Evolutionary conservation across 2,113 vertebrate genomes (phyloP).

Genomic region (Tyrannus savana): DNA sequence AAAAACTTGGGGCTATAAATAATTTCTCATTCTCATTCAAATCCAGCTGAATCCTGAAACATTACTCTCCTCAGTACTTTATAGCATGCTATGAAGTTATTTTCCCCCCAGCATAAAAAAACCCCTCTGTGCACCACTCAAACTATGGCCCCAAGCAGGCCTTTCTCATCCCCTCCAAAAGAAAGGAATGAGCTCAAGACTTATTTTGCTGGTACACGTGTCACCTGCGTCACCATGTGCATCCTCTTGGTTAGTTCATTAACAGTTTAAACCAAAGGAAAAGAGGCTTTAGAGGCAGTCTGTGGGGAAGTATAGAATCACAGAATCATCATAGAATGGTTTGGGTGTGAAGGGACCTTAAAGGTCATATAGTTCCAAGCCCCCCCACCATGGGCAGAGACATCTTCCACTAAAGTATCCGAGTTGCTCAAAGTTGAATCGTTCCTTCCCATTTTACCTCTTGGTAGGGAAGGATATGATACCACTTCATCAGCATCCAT

Average conservation of each 20-base stretch:
- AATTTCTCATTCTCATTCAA: neutral
- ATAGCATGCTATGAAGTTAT: neutral
- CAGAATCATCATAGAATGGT: neutral
- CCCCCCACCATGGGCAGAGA: neutral
- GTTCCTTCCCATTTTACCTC: neutral
- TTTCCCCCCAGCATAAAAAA: neutral
- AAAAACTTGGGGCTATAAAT: neutral
- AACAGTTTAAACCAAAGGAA: neutral
- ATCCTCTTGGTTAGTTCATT: neutral
- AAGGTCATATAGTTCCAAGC: neutral
- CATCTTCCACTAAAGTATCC: neutral
- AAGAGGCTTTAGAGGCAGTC: neutral
- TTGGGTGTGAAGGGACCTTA: neutral
- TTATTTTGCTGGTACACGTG: neutral
- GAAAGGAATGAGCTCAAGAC: neutral
- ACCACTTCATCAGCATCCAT: fast-evolving
- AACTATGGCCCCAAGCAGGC: neutral
- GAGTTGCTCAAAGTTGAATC: neutral
- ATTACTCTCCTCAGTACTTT: neutral
- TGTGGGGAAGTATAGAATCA: neutral
- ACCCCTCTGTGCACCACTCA: neutral
- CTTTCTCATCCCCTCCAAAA: neutral
- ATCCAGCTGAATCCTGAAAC: neutral
- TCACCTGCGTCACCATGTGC: neutral
- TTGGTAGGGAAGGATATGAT: neutral